Evolutionary conservation across 1,140 invertebrate genomes (phyloP), one percentile per base, ranked within the genome.

Genomic region (Gonioctena quinquepunctata): DNA sequence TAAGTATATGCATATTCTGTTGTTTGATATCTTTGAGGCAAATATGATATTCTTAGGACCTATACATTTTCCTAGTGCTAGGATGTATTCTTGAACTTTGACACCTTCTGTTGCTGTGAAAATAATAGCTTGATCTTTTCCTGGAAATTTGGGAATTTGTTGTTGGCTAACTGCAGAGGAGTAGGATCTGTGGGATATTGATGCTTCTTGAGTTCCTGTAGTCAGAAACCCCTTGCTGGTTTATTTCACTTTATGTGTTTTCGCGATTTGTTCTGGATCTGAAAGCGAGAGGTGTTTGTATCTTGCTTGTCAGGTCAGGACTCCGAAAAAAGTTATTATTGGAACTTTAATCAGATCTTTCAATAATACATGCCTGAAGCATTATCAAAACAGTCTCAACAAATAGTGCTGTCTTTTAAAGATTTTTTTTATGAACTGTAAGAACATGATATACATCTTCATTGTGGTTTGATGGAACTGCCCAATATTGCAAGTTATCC

Each of bases 41-140:
- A 49, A 64, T 64, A 49, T n/a, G 42, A 64, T 64, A 49, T 64
- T 42, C 50, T 64, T 64, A n/a, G 61, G 61, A 18, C n/a, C 6
- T 8, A 64, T 49, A 8, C 13, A 8, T 22, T 13, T 7, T 8
- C 61, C 33, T 13, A 64, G 27, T 8, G 61, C 61, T 5, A 64
- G 21, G n/a, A 64, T 27, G 21, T 64, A 64, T n/a, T 64, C 61
- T 16, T 33, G 18, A 22, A 64, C 11, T 49, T 49, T 64, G 11
- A 19, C n/a, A 21, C 26, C 33, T 16, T 64, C 61, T 7, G 18
- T 21, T 64, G 42, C 27, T 7, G 19, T 19, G 61, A 64, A 48
- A 25, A 64, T 49, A 26, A 64, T 64, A 56, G 61, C 61, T 19
- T 64, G 61, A 13, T 64, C 22, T 60, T 23, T 7, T 16, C 7